Base-by-base conservation (phyloP, 2,888 invertebrate species). In the Chelonus formosanus region DNA sequence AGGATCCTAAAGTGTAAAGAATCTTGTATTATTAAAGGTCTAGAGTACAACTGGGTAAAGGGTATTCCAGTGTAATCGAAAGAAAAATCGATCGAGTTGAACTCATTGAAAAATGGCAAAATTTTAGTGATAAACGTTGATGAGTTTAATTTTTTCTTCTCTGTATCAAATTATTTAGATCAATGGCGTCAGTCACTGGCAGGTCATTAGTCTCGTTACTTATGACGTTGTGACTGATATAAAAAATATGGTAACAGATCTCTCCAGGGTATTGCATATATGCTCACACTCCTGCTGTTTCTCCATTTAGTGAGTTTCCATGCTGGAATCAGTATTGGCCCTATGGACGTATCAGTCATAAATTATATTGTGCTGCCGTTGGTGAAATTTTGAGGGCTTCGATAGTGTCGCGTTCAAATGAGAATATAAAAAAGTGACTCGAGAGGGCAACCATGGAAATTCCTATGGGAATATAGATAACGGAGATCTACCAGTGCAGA, bases 401-500 rank as follows among this genome's bases (percentile, higher is more conserved):
- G 47, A 44, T 44, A 55, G 32, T 54, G 45, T 36, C 35, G 5
- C 34, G 35, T 8, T 36, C 47, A 34, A 36, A 55, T 60, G 58
- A 44, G 58, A 45, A 47, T 50, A 50, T 59, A 47, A 50, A 59
- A 20, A 35, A 36, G 56, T 31, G 44, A 44, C 5, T 44, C 10
- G 10, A 36, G 8, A 36, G 36, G 7, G 6, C 44, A 40, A 8
- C 35, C 40, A 5, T 53, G n/a, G 31, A 59, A 50, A 50, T 40
- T 59, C 50, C 40, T 20, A 59, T 31, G 40, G 31, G 40, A 20
- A 20, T 8, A 32, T n/a, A 48, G 59, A 50, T 68, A 34, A 45
- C 32, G 44, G 67, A 70, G 73, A 74, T 74, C 73, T 71, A 71
- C 65, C 71, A 73, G 73, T 73, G 70, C 71, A 74, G 75, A 75